A percentile compares a stretch with the other conserved stretches of the same genome.
Conservation (phyloP, 2,888 invertebrate genomes). For the Drosophila limbata region DNA sequence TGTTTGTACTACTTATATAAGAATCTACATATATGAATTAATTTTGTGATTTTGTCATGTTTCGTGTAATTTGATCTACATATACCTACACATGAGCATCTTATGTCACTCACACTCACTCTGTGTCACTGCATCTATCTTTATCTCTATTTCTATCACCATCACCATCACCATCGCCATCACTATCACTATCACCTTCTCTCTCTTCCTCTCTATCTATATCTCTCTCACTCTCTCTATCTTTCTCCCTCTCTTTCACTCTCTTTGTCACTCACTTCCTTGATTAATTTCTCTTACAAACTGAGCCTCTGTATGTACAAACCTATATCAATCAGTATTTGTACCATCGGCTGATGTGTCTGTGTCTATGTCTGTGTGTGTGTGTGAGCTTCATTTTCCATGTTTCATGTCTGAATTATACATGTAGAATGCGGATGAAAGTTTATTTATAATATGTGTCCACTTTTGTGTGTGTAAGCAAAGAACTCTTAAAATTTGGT, state of each 20-base stretch:
- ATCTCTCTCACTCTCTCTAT: too few relatives aligned
- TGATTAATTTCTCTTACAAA: conserved; percentile 10
- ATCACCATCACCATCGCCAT: conserved; percentile 6
- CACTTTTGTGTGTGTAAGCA: not conserved
- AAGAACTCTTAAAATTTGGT: conserved; percentile 18
- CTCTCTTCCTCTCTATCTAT: conserved; percentile 1
- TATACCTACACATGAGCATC: conserved; percentile 39
- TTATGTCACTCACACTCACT: conserved; percentile 8
- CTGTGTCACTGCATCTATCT: conserved; percentile 1
- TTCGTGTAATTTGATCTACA: conserved; percentile 53
- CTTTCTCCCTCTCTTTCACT: conserved; percentile 20
- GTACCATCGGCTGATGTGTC: conserved; percentile 51
- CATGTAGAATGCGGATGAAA: not conserved
- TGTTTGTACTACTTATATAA: conserved; percentile 39
- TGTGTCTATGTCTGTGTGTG: conserved; percentile 16
- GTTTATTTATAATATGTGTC: too few relatives aligned
- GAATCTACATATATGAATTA: conserved; percentile 22
- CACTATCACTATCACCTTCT: conserved; percentile 9
- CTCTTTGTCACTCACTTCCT: conserved; percentile 6
- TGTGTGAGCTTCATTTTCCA: conserved; percentile 3
- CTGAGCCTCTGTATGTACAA: conserved; percentile 23
- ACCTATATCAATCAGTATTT: conserved; percentile 54
- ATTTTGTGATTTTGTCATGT: conserved; percentile 57
- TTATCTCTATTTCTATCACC: conserved; percentile 10
- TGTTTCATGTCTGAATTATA: conserved; percentile 3